phyloP scores from a whole-genome alignment of 1,140 invertebrate genomes.

The Gryon sp. region DNA sequence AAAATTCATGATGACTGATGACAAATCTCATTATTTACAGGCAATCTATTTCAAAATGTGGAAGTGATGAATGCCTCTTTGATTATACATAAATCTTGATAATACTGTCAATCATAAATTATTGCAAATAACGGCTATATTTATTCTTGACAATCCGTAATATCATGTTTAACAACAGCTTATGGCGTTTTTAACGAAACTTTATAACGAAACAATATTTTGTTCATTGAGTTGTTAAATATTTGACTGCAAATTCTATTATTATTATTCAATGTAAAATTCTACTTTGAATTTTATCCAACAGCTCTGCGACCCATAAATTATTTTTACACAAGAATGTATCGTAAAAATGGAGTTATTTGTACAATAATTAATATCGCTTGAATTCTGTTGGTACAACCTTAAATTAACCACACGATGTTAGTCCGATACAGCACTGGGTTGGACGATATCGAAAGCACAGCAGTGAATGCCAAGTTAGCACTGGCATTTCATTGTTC shows the following conservation, averaged over 20 bases:
- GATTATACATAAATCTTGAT: slow-evolving; percentile 26
- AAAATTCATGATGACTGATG: slow-evolving; percentile 33
- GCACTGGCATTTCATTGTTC: slow-evolving; percentile 25
- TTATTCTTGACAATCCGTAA: background rate
- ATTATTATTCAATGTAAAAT: too few species aligned
- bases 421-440: slow-evolving; percentile 3
- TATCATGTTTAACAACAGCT: too few species aligned
- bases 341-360: too few species aligned
- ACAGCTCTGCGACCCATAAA: too few species aligned
- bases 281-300: too few species aligned
- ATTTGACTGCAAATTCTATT: too few species aligned
- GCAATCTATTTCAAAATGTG: slow-evolving; percentile 46
- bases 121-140: slow-evolving; percentile 11
- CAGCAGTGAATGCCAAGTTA: slow-evolving; percentile 16
- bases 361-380: too few species aligned
- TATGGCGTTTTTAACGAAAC: too few species aligned
- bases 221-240: too few species aligned
- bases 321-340: too few species aligned
- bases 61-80: slow-evolving; percentile 40
- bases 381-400: too few species aligned
- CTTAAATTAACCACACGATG: slow-evolving; percentile 26
- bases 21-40: slow-evolving; percentile 24
- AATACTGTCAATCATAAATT: slow-evolving; percentile 45
- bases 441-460: slow-evolving; percentile 29
- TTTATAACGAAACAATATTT: too few species aligned